Base-by-base conservation (phyloP, 2,113 vertebrate genomes). In the Nyctibius bracteatus region DNA sequence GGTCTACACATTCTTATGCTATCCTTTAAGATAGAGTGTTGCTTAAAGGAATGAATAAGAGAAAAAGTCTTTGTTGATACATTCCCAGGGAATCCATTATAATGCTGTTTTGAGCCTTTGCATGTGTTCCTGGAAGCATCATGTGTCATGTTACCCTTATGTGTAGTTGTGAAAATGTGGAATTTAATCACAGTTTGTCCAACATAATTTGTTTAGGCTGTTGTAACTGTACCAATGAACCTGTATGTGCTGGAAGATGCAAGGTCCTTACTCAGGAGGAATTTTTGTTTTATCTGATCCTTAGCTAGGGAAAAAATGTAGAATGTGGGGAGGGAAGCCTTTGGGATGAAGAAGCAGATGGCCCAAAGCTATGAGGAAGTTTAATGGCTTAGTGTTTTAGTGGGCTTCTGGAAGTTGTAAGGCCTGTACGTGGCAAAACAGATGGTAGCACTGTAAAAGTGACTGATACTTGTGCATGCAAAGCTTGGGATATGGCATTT, bases 371-470 rank as follows among this genome's bases (percentile, higher is more conserved):
- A 55, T 67, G 58, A 74, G 77, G 37, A 86, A 86, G 52, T 94
- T 81, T 94, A 94, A 84, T 96, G 54, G 44, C 88, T 95, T 94
- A 89, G 67, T 93, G 89, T 91, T 92, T 96, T 93, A 51, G 88
- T 88, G 95, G 94, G 77, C 94, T 96, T 96, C 80, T 96, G 91
- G 88, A 97, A 96, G 57, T 86, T 92, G 68, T 88, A 86, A 59
- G 95, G 81, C 57, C 71, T 66, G 33, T 47, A 68, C 59, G 33
- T 78, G 71, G 83, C 54, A 92, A 97, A 96, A 88, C 97, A 98
- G 96, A 97, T 97, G 97, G 94, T 71, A 33, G 31, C 72, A 78
- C 80, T 52, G 39, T 72, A 92, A 96, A 94, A 98, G 91, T 96
- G 88, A 85, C 91, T 59, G 22, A 18, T 72, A 86, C 41, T 92